phyloP scores from a whole-genome alignment of 2,113 vertebrate species.

The Pygoscelis antarcticus region DNA sequence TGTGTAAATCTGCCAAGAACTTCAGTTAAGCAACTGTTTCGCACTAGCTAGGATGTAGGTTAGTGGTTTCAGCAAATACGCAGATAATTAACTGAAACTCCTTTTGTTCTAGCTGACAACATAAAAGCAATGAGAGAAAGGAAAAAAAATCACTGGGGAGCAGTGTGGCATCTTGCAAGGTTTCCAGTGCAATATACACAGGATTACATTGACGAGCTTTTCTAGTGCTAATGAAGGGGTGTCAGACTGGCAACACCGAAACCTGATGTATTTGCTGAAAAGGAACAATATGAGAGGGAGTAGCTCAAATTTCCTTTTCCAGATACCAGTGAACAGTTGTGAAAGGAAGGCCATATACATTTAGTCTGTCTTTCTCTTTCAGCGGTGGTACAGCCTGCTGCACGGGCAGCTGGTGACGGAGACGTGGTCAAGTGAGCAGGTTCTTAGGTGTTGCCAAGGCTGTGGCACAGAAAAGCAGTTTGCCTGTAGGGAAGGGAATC shows the following conservation, averaged over 20 bases:
- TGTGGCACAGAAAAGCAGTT: background rate
- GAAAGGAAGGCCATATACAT: background rate
- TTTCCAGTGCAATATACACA: background rate
- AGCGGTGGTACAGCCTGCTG: background rate
- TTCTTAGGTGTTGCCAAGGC: background rate
- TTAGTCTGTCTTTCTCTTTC: background rate
- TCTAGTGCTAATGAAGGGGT: background rate
- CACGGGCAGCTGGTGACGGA: background rate
- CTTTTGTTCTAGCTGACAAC: conserved; percentile 47
- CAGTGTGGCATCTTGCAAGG: background rate
- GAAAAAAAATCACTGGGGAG: background rate
- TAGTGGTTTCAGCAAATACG: conserved; percentile 45
- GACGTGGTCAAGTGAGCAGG: background rate
- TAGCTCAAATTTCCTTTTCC: background rate
- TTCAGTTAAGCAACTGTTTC: conserved; percentile 29
- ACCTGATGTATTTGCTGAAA: background rate
- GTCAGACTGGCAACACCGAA: background rate
- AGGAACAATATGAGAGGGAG: background rate
- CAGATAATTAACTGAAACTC: conserved; percentile 36
- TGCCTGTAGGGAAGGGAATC: background rate
- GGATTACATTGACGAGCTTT: background rate
- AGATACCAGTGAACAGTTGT: background rate
- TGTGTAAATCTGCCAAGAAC: conserved; percentile 38
- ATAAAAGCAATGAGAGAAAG: background rate
- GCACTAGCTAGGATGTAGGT: conserved; percentile 6